Evolutionary conservation across 2,888 invertebrate species (phyloP).

Genomic region (Acanthosepion esculentum): DNA sequence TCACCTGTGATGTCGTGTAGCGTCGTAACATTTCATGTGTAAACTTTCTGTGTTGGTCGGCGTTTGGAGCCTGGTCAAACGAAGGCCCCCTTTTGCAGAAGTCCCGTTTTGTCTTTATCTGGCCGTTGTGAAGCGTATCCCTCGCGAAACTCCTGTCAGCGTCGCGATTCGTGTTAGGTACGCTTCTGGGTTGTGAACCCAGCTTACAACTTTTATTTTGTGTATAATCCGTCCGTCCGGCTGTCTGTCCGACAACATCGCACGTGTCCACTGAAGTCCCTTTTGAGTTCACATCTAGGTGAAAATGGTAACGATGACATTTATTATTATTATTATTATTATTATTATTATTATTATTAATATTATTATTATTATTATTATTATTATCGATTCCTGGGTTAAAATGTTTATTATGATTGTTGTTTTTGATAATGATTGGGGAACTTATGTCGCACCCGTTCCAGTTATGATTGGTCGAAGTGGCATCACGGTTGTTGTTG

Average conservation of each 20-base stretch:
- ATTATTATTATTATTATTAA: background rate
- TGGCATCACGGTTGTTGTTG: background rate
- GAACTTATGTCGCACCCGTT: background rate
- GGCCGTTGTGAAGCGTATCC: background rate
- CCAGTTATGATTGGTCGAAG: background rate
- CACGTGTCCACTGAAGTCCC: background rate
- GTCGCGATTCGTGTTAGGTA: background rate
- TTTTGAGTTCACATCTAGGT: background rate
- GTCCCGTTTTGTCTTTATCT: background rate
- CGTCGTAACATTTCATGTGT: slow-evolving; percentile 41
- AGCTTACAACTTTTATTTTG: background rate
- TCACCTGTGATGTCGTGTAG: slow-evolving; percentile 40
- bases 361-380: background rate
- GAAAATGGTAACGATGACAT: background rate
- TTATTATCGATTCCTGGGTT: background rate
- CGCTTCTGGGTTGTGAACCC: background rate
- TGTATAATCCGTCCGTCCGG: background rate
- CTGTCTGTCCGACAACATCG: background rate
- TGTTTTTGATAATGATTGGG: background rate
- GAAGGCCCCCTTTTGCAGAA: background rate
- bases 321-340: slow-evolving; percentile 16
- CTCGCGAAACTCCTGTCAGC: background rate
- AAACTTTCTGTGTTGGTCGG: slow-evolving; percentile 41
- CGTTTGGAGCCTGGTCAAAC: background rate
- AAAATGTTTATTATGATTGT: background rate